These are phyloP conservation scores for Drosophila crucigera DNA, from an alignment of 2,888 invertebrate genomes.

Conservation along the genomic window DNA sequence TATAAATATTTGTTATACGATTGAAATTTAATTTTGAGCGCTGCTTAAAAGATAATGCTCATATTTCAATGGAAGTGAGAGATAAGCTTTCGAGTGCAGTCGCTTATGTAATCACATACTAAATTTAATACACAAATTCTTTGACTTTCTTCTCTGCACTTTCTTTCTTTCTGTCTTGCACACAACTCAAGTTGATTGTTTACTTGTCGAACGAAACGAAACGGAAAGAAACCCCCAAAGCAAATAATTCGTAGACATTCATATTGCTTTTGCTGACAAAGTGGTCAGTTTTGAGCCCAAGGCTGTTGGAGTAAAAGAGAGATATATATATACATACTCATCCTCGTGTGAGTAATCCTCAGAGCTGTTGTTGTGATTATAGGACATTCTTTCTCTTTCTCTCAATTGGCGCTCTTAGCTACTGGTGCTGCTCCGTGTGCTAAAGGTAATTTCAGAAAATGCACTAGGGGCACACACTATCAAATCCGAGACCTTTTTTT, in stretches of 20 bases:
- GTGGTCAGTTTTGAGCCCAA: conserved; percentile 1
- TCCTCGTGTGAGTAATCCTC: conserved; percentile 69
- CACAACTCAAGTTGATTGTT: conserved; percentile 28
- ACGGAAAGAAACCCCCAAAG: neutral
- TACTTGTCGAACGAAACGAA: neutral
- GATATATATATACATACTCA: conserved; percentile 62
- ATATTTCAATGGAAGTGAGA: neutral
- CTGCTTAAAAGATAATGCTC: neutral
- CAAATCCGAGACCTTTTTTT: neutral
- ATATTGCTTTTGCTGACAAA: conserved; percentile 17
- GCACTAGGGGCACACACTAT: conserved; percentile 26
- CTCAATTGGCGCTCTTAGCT: conserved; percentile 1
- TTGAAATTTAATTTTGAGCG: neutral
- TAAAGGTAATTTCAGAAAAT: conserved; percentile 29
- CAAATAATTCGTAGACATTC: conserved; percentile 24
- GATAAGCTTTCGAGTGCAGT: neutral
- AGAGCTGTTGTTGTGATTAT: conserved; percentile 66
- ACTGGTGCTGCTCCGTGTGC: neutral
- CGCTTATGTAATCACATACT: conserved; percentile 2
- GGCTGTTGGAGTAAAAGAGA: neutral
- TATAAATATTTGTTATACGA: neutral
- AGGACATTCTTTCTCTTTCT: conserved; percentile 56
- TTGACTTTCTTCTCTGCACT: neutral
- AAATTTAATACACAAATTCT: neutral
- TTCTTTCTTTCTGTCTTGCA: conserved; percentile 3